Evolutionary conservation across 1,140 invertebrate species (phyloP).

Genomic region (Aethina tumida): DNA sequence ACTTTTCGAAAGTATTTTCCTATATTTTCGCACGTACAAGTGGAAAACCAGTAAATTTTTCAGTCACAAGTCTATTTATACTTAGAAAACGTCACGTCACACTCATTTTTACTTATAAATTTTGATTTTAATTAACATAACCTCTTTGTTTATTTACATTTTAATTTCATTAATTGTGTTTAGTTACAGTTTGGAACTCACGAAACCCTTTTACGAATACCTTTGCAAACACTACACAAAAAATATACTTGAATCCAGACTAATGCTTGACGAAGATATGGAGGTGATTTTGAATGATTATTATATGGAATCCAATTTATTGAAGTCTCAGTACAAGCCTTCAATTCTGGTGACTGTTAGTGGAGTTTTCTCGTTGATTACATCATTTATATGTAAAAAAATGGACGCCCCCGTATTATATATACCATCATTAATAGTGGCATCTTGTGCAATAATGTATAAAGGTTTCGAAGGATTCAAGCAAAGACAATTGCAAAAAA

Average conservation of each 20-base stretch:
- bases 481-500: no score
- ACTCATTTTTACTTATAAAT: no score
- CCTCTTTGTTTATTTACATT: no score
- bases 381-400: conserved; percentile 7
- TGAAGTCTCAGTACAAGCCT: background rate
- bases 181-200: background rate
- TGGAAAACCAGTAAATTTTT: no score
- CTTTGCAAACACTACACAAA: conserved; percentile 11
- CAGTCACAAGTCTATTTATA: no score
- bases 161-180: no score
- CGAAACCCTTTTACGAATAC: conserved; percentile 3
- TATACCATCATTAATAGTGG: conserved; percentile 4
- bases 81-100: no score
- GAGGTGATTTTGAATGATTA: conserved; percentile 14
- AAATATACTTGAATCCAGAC: conserved; percentile 17
- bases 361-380: conserved; percentile 2
- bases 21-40: no score
- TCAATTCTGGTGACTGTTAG: conserved; percentile 8
- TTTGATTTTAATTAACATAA: no score
- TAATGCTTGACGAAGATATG: conserved; percentile 19
- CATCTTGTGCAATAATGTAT: no score
- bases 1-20: no score
- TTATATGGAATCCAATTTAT: conserved; percentile 12
- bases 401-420: conserved; percentile 2
- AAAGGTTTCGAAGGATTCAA: no score